Base-by-base conservation (phyloP, 2,113 vertebrate species). In the mouse (Mus musculus) region DNA sequence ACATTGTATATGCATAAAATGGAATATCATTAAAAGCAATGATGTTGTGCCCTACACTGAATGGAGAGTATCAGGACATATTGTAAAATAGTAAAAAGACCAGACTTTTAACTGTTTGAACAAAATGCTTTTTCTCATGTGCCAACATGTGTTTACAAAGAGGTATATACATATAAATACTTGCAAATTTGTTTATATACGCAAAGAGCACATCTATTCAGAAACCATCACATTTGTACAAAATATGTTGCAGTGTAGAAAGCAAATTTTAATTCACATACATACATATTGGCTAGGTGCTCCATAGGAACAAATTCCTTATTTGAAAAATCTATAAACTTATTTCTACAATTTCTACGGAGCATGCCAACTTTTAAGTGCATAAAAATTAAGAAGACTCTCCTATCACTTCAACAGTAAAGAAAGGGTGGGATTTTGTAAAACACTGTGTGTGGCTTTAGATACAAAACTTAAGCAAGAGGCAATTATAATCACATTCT, bases 401-500 rank as follows among this genome's bases (percentile, higher is more conserved):
- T 77, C 86, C 61, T 7, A 93, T 33, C 17, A 78, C 26, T 89
- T 86, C 69, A 86, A 89, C 22, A 10, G 82, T 73, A 71, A 95
- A 92, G 12, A 8, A 30, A 75, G 42, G 28, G 1, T 42, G 61
- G 9, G 56, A 88, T 77, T 88, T 78, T 88, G 28, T 81, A 81
- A 77, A 88, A 78, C 30, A 80, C 8, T 33, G 2, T 28, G 2
- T 28, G 2, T 76, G 9, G 9, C 69, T 90, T 90, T 52, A 76
- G 65, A 93, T 93, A 92, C 14, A 75, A 82, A 92, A 88, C 10
- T 76, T 20, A 26, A 13, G 39, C 63, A 94, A 77, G 14, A 39
- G 7, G 30, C 16, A 84, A 94, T 85, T 92, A 88, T 19, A 94
- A 90, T 94, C n/a, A 42, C 22, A 71, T 92, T 85, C 61, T 94